Evolutionary conservation across 1,140 invertebrate genomes (phyloP).

Genomic region (Panulirus ornatus): DNA sequence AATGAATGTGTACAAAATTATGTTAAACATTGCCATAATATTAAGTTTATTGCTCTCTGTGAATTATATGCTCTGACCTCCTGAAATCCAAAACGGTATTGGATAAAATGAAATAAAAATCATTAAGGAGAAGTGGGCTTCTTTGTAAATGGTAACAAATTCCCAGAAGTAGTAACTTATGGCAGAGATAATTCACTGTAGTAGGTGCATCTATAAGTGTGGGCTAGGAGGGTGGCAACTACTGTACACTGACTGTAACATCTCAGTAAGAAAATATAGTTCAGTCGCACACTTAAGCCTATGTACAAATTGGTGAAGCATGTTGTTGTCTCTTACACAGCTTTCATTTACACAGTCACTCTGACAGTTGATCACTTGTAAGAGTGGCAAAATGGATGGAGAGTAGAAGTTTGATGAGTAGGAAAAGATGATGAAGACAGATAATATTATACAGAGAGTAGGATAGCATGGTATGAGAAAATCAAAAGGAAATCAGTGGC

Average conservation of each 20-base stretch:
- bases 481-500: neutral
- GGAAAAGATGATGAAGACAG: neutral
- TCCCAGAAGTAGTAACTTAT: neutral
- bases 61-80: too few species aligned
- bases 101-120: neutral
- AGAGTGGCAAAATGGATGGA: neutral
- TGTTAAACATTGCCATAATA: too few species aligned
- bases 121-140: neutral
- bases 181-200: neutral
- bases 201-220: neutral
- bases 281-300: constrained; percentile 26
- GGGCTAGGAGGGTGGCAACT: neutral
- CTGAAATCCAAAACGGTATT: too few species aligned
- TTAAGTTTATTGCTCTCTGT: too few species aligned
- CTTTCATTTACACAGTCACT: neutral
- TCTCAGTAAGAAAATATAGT: constrained; percentile 47
- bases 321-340: neutral
- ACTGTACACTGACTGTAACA: constrained; percentile 38
- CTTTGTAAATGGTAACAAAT: neutral
- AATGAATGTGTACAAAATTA: too few species aligned
- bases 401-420: neutral
- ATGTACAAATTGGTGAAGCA: constrained; percentile 35
- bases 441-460: neutral
- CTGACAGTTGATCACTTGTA: constrained; percentile 16
- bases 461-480: neutral